These are phyloP conservation scores for Caenorhabditis wallacei DNA, from an alignment of 2,888 invertebrate species.

Conservation along the genomic window DNA sequence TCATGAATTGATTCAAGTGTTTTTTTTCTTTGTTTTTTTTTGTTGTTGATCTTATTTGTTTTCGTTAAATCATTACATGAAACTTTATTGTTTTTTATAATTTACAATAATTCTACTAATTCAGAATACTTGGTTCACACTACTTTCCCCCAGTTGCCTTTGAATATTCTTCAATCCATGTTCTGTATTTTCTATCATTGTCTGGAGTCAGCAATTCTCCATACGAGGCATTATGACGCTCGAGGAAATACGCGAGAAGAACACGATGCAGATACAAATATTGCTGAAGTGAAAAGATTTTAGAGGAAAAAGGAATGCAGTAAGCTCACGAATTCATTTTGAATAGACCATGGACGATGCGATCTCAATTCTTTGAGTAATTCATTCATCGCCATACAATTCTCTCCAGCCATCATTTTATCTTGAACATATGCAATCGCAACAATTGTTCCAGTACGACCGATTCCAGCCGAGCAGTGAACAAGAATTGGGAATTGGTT, in stretches of 20 bases:
- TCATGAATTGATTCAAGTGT: constrained; percentile 65
- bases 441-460: constrained; percentile 73
- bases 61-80: too few relatives aligned
- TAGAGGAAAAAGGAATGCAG: too few relatives aligned
- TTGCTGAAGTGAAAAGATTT: too few relatives aligned
- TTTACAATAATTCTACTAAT: neutral
- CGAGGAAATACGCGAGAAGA: constrained; percentile 67
- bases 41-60: constrained; percentile 28
- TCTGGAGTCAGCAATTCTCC: constrained; percentile 34
- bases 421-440: constrained; percentile 71
- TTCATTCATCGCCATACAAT: constrained; percentile 66
- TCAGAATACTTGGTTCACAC: neutral
- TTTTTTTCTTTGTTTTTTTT: constrained; percentile 41
- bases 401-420: constrained; percentile 54
- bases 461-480: constrained; percentile 77
- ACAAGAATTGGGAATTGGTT: constrained; percentile 71
- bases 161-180: constrained; percentile 61
- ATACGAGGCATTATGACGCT: constrained; percentile 58
- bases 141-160: constrained; percentile 10
- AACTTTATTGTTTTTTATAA: neutral
- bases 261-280: constrained; percentile 68
- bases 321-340: constrained; percentile 63
- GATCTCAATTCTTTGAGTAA: constrained; percentile 68
- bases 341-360: constrained; percentile 73
- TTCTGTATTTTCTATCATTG: constrained; percentile 51